A percentile compares a stretch with the other conserved stretches of the same genome.
Conservation (phyloP, 2,797 vertebrate genomes). For the Pampus argenteus region DNA sequence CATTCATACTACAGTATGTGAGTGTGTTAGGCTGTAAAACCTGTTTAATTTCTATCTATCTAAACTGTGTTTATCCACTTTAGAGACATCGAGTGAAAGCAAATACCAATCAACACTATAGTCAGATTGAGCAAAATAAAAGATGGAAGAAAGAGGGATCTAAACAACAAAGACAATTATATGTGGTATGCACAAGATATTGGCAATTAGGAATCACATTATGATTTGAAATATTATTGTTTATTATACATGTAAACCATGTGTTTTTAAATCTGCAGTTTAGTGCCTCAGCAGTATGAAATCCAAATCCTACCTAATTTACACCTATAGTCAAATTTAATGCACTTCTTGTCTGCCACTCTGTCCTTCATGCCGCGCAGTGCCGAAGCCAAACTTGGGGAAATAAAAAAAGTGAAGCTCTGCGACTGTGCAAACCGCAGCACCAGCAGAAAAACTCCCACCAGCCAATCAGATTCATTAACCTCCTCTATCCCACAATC, state of each 20-base stretch:
- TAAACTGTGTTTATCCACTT: neutral
- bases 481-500: constrained; percentile 83
- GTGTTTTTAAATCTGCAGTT: constrained; percentile 6
- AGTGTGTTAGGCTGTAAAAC: neutral
- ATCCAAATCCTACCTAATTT: constrained; percentile 3
- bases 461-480: constrained; percentile 86
- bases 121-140: neutral
- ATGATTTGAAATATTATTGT: neutral
- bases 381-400: constrained; percentile 69
- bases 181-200: neutral
- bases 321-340: constrained; percentile 42
- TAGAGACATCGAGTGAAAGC: neutral
- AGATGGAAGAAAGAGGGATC: neutral
- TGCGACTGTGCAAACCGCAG: constrained; percentile 78
- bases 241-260: neutral
- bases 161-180: neutral
- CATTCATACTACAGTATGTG: neutral
- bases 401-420: constrained; percentile 77
- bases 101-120: neutral
- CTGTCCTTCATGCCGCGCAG: constrained; percentile 74
- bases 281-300: neutral
- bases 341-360: constrained; percentile 46
- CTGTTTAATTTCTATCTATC: no score
- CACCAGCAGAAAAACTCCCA: constrained; percentile 84
- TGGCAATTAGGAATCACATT: neutral